Conservation (phyloP, 2,113 vertebrate species). For the Pteronura brasiliensis region DNA sequence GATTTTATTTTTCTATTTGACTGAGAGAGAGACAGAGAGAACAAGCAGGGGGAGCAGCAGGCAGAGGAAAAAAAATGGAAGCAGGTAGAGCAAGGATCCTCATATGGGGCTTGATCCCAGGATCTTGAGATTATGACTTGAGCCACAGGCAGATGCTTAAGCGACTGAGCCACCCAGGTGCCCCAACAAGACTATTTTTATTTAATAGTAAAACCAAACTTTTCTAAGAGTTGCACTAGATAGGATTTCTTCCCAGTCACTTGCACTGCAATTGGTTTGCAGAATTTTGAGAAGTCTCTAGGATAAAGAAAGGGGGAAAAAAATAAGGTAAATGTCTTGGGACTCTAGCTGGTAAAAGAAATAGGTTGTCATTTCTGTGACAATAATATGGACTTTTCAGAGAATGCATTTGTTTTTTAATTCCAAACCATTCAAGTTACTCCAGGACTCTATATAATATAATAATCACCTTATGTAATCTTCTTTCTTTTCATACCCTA, state of each 20-base stretch:
- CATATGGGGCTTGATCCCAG: too few species aligned
- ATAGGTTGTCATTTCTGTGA: constrained; percentile 34
- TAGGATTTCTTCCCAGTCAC: not conserved
- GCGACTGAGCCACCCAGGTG: too few species aligned
- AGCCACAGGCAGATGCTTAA: too few species aligned
- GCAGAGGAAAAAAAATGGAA: too few species aligned
- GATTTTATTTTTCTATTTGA: too few species aligned
- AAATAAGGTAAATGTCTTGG: not conserved
- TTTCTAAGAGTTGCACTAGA: constrained; percentile 8
- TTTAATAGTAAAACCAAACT: not conserved
- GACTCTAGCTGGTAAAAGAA: constrained; percentile 33
- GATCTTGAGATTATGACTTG: too few species aligned
- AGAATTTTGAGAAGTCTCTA: constrained; percentile 31
- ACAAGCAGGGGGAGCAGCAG: too few species aligned
- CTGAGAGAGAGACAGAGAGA: too few species aligned
- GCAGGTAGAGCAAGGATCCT: too few species aligned
- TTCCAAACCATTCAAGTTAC: constrained; percentile 47
- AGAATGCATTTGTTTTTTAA: constrained; percentile 62
- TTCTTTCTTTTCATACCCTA: constrained; percentile 65
- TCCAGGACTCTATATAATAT: constrained; percentile 31
- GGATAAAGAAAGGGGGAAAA: not conserved
- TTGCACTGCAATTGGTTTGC: not conserved
- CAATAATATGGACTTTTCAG: constrained; percentile 44
- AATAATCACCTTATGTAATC: constrained; percentile 57
- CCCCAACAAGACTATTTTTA: not conserved